Conservation (phyloP, 37 sponge, comb jelly and placozoan genomes). For the Eunapius fragilis region DNA sequence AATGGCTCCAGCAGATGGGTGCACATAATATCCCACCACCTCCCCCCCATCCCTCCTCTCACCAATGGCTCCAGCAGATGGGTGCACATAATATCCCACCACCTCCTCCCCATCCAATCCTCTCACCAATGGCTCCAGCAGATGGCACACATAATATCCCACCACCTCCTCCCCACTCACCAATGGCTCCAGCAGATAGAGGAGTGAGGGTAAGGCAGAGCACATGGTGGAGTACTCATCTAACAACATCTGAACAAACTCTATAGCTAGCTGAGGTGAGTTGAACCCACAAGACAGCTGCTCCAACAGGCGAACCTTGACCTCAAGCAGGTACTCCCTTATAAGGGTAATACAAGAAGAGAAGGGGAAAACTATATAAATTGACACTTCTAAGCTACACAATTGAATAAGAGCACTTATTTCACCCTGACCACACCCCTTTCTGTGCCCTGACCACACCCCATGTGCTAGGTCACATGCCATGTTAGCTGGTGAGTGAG, state of each 20-base stretch:
- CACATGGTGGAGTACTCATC: conserved; percentile 74
- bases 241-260: conserved; percentile 83
- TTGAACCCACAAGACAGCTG: conserved; percentile 85
- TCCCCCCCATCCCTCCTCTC: background rate
- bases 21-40: too few relatives aligned
- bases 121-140: background rate
- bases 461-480: background rate
- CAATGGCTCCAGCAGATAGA: conserved; percentile 72
- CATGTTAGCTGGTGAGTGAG: background rate
- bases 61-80: too few relatives aligned
- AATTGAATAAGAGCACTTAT: too few relatives aligned
- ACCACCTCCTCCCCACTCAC: conserved; percentile 25
- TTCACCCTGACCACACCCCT: background rate
- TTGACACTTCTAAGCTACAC: too few relatives aligned
- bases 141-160: background rate
- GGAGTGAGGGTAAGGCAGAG: conserved; percentile 65
- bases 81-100: background rate
- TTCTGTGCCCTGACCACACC: too few relatives aligned
- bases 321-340: conserved; percentile 84
- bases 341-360: background rate
- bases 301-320: conserved; percentile 84
- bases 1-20: too few relatives aligned
- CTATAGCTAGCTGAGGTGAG: conserved; percentile 79
- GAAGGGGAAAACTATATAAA: background rate
- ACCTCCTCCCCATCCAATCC: background rate